Evolutionary conservation across 2,113 vertebrate species (phyloP).

Genomic region (Mesitornis unicolor): DNA sequence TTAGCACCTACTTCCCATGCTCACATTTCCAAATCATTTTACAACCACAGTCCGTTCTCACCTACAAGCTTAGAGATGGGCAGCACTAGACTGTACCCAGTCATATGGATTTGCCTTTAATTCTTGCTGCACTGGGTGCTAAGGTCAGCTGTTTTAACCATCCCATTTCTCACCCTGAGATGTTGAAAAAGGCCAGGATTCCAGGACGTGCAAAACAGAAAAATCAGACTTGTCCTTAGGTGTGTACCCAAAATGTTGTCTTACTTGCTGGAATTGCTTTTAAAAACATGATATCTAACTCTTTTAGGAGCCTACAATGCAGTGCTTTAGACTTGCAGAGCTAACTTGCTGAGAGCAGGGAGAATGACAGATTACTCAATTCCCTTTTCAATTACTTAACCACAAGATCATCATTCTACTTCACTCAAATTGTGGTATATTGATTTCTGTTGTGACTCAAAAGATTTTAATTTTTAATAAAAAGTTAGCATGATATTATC

Average conservation of each 20-base stretch:
- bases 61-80: background rate
- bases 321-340: background rate
- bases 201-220: background rate
- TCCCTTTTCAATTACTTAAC: conserved; percentile 64
- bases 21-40: background rate
- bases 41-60: accelerated
- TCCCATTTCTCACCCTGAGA: background rate
- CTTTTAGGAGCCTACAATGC: background rate
- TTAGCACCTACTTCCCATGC: background rate
- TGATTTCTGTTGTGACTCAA: conserved; percentile 61
- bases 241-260: background rate
- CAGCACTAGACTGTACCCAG: accelerated
- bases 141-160: background rate
- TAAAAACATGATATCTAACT: background rate
- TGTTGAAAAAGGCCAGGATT: background rate
- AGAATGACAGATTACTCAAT: conserved; percentile 58
- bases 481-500: conserved; percentile 29
- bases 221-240: background rate
- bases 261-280: background rate
- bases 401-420: conserved; percentile 52
- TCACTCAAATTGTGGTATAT: conserved; percentile 52
- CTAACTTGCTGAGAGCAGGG: background rate
- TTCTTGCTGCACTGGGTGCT: background rate
- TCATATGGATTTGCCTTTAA: background rate
- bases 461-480: conserved; percentile 65